Conservation (phyloP, 64 coral and sea anemone genomes). For the Stichodactyla helianthus region DNA sequence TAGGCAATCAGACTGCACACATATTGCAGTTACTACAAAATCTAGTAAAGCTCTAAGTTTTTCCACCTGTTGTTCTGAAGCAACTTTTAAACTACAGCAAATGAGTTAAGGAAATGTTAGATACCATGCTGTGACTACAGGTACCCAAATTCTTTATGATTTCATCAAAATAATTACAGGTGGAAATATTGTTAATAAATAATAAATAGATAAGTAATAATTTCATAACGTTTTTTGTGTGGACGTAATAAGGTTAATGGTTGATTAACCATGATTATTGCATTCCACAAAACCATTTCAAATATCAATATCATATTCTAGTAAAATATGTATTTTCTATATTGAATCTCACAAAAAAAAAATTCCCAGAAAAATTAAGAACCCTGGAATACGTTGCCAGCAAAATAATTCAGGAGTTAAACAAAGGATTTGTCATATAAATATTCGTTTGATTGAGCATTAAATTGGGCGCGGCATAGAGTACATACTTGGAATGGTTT, state of each 20-base stretch:
- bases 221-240: background rate
- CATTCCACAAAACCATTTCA: background rate
- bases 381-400: background rate
- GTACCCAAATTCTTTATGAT: background rate
- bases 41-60: too few relatives aligned
- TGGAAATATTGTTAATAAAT: background rate
- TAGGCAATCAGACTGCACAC: too few relatives aligned
- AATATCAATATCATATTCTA: background rate
- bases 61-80: background rate
- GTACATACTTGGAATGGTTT: constrained; percentile 2
- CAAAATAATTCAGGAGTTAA: background rate
- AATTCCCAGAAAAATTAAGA: background rate
- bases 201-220: background rate
- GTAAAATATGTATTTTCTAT: too few relatives aligned
- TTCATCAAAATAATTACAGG: background rate
- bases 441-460: background rate
- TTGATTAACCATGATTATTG: background rate
- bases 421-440: background rate
- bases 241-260: background rate
- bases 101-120: background rate
- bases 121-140: background rate
- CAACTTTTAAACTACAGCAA: background rate
- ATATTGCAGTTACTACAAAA: too few relatives aligned
- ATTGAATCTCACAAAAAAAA: background rate
- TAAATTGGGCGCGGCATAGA: background rate